Conservation (phyloP, 2,113 vertebrate genomes). For the Oncorhynchus gorbuscha region DNA sequence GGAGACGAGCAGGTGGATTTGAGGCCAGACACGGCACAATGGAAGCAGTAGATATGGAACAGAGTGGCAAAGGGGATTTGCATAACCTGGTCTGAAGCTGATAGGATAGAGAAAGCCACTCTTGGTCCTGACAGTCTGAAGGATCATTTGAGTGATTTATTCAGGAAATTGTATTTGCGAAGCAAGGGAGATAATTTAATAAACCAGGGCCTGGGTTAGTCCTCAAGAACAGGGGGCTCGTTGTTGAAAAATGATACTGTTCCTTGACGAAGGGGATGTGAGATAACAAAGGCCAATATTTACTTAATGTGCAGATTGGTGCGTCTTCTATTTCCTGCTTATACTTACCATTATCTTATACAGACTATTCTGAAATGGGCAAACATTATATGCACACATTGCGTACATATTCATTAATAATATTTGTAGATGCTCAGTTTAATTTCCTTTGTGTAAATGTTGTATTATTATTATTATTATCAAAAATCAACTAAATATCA, state of each 20-base stretch:
- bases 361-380: constrained; percentile 60
- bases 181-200: constrained; percentile 77
- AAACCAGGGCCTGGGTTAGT: constrained; percentile 69
- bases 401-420: constrained; percentile 69
- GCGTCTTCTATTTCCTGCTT: constrained; percentile 69
- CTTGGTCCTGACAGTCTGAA: constrained; percentile 68
- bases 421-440: constrained; percentile 71
- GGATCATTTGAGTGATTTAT: constrained; percentile 79
- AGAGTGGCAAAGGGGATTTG: constrained; percentile 55
- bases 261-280: constrained; percentile 56
- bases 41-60: constrained; percentile 69
- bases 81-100: constrained; percentile 70
- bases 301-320: constrained; percentile 56
- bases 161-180: constrained; percentile 75
- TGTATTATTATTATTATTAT: constrained; percentile 69
- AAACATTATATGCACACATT: constrained; percentile 54
- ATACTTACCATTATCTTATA: constrained; percentile 61
- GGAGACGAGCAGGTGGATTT: constrained; percentile 61
- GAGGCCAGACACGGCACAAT: constrained; percentile 63
- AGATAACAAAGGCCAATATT: constrained; percentile 75
- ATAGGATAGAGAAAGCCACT: constrained; percentile 71
- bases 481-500: constrained; percentile 63
- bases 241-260: constrained; percentile 72
- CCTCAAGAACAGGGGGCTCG: constrained; percentile 66
- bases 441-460: constrained; percentile 74